Percentiles rank a stretch among this genome's conserved stretches.
Conservation (phyloP, 1,140 invertebrate genomes). For the Trichonephila clavipes region DNA sequence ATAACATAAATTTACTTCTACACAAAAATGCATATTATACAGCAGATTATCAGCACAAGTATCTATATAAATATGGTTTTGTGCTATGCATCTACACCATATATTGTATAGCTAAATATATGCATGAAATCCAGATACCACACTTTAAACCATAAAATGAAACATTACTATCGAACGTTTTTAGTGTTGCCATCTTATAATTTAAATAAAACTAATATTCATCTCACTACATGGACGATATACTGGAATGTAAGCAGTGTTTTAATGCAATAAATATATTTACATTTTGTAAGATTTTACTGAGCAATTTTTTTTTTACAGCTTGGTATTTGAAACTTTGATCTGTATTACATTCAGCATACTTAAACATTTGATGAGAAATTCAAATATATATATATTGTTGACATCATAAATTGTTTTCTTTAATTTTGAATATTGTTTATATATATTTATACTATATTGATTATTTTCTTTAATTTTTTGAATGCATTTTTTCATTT, state of each 20-base stretch:
- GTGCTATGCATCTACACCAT: conserved; percentile 23
- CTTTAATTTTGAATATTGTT: too few relatives aligned
- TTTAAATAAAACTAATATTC: neutral
- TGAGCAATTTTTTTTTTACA: neutral
- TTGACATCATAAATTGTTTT: too few relatives aligned
- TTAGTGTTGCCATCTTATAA: neutral
- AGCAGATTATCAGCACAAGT: conserved; percentile 20
- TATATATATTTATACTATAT: too few relatives aligned
- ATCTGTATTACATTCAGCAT: neutral
- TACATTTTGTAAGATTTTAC: neutral
- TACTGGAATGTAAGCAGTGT: neutral
- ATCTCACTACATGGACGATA: neutral
- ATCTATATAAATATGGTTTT: conserved; percentile 34
- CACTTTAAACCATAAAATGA: conserved; percentile 6
- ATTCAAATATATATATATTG: too few relatives aligned
- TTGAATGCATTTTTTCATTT: too few relatives aligned
- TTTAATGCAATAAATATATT: conserved; percentile 21
- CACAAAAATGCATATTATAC: conserved; percentile 27
- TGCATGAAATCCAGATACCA: neutral
- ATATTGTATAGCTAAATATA: conserved; percentile 30
- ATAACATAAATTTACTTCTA: conserved; percentile 23
- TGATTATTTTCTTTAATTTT: too few relatives aligned
- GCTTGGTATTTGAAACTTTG: neutral
- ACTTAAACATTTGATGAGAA: neutral
- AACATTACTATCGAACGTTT: neutral